Percentiles rank a stretch among this genome's conserved stretches.
These are phyloP conservation scores for Lasius platythorax DNA, from an alignment of 2,888 invertebrate genomes.

Conservation along the genomic window DNA sequence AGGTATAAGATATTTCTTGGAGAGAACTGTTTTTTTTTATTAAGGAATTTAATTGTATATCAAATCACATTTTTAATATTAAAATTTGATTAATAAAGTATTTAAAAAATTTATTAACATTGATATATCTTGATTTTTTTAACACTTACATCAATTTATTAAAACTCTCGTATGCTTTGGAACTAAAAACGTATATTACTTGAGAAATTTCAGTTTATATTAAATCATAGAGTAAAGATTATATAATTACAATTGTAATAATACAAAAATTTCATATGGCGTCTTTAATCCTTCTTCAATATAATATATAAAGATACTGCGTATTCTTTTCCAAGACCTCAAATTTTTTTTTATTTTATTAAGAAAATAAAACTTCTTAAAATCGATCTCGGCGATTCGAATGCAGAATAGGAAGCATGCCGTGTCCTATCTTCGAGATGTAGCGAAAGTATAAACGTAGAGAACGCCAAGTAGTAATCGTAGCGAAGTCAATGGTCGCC, in stretches of 20 bases:
- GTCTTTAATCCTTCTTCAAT: neutral
- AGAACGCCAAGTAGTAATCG: slow-evolving; percentile 57
- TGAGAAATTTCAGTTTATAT: neutral
- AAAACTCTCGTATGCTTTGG: neutral
- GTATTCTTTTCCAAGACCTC: neutral
- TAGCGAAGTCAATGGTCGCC: slow-evolving; percentile 62
- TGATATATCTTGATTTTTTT: neutral
- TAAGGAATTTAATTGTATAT: slow-evolving; percentile 24
- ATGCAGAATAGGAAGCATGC: slow-evolving; percentile 44
- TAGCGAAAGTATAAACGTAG: slow-evolving; percentile 69
- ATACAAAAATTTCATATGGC: neutral
- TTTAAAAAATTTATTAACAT: neutral
- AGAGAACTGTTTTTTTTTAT: neutral
- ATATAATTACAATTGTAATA: neutral
- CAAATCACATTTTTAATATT: neutral
- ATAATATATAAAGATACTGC: neutral
- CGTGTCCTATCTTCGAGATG: slow-evolving; percentile 64
- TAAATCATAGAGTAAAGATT: neutral
- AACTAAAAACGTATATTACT: neutral
- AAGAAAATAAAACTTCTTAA: slow-evolving; percentile 30
- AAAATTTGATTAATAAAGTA: neutral
- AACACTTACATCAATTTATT: neutral
- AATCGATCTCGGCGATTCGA: slow-evolving; percentile 44
- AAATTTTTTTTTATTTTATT: neutral
- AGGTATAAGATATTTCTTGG: neutral